phyloP scores from a whole-genome alignment of 2,797 vertebrate genomes.

The Naso thynnoides region DNA sequence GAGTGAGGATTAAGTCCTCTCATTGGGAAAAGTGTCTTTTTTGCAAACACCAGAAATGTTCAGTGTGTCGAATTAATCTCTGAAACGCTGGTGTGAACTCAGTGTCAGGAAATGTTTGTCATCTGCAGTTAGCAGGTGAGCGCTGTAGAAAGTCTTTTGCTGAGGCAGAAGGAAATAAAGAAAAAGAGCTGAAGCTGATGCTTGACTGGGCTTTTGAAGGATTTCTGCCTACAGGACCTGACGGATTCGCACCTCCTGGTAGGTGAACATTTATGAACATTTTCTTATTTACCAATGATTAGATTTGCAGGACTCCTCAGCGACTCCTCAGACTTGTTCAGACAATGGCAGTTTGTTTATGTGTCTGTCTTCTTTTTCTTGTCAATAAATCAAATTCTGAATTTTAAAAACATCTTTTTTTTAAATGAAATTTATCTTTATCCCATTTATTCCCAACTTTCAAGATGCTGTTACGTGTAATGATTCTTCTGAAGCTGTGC shows the following conservation, averaged over 20 bases:
- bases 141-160: constrained; percentile 81
- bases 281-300: not conserved
- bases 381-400: not conserved
- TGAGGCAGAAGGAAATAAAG: constrained; percentile 54
- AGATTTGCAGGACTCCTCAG: not conserved
- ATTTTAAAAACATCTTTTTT: not conserved
- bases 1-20: not conserved
- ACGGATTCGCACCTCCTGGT: constrained; percentile 75
- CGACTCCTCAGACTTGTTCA: no score
- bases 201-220: constrained; percentile 84
- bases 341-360: no score
- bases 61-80: not conserved
- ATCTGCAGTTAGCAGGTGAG: constrained; percentile 80
- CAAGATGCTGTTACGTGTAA: constrained; percentile 32
- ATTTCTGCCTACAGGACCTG: constrained; percentile 82
- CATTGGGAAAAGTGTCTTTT: not conserved
- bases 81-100: not conserved
- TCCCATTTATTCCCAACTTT: constrained; percentile 15
- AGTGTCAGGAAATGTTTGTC: constrained; percentile 19
- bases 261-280: constrained; percentile 12
- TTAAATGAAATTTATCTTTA: not conserved
- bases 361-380: not conserved
- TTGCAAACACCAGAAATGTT: not conserved
- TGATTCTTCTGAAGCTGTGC: constrained; percentile 61
- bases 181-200: constrained; percentile 81